These are phyloP conservation scores for Crioceris asparagi DNA, from an alignment of 2,888 invertebrate species.

Conservation along the genomic window DNA sequence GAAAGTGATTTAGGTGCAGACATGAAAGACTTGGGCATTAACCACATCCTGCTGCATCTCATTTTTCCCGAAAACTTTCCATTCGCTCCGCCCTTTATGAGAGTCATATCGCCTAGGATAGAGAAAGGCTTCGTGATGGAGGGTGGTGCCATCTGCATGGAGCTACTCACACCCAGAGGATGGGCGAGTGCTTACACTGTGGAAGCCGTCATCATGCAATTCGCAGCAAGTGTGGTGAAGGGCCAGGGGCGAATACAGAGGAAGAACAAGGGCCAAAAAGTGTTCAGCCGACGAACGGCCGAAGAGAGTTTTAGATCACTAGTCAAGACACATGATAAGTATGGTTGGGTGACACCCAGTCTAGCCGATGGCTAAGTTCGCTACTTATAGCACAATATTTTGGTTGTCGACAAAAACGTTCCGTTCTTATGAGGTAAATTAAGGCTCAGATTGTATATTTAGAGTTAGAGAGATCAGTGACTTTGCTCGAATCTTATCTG, in stretches of 20 bases:
- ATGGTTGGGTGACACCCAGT: conserved; percentile 84
- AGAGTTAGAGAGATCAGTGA: no score
- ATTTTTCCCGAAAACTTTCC: conserved; percentile 83
- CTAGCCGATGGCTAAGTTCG: conserved; percentile 80
- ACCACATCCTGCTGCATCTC: conserved; percentile 66
- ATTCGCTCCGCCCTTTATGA: conserved; percentile 75
- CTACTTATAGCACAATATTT: no score
- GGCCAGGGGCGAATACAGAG: conserved; percentile 75
- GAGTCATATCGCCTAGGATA: conserved; percentile 51
- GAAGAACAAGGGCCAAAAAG: conserved; percentile 65
- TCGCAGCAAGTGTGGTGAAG: conserved; percentile 79
- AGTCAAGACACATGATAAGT: conserved; percentile 83
- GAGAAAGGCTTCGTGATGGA: conserved; percentile 81
- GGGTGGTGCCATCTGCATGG: conserved; percentile 85
- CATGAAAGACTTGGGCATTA: conserved; percentile 64
- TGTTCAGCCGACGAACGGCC: conserved; percentile 69
- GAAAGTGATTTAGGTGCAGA: conserved; percentile 76
- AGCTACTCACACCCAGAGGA: conserved; percentile 72
- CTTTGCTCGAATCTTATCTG: no score
- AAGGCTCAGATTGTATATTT: no score
- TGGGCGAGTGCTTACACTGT: conserved; percentile 85
- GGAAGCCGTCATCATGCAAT: conserved; percentile 81
- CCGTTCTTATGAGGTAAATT: no score
- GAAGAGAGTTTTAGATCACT: conserved; percentile 80
- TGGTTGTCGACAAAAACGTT: no score